Base-by-base conservation (phyloP, 2,113 vertebrate genomes). In the Poecile atricapillus region DNA sequence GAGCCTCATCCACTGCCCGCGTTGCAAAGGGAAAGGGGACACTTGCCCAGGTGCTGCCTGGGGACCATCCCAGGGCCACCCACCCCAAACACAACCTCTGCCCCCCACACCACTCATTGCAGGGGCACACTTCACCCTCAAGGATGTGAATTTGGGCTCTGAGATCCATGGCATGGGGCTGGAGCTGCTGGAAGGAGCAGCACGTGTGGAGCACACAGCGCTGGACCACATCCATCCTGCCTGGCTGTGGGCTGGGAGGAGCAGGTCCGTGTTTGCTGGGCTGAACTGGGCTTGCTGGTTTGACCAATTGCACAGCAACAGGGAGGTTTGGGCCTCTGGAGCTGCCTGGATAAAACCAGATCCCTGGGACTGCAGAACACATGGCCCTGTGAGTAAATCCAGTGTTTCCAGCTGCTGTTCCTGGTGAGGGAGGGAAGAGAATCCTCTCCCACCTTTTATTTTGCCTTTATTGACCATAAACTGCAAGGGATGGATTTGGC, bases 171-270 rank as follows among this genome's bases (percentile, higher is more conserved):
- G 2, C 0, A 0, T 5, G 13, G 7, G 27, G 63, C 44, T 0
- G 0, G 27, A 35, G 59, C 11, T 62, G 52, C 58, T 62, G 3
- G 3, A 23, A 52, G 43, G 37, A 62, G 50, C 41, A 46, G 33
- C 23, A 15, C 0, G 0, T 24, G 41, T 21, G 65, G 33, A 46
- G 73, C 64, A 39, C 73, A 9, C 1, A 6, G 50, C 0, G 0
- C 41, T 41, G 82, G n/a, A 41, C 24, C 30, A 41, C 49, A 49
- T 13, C 73, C 43, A 10, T 43, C 62, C 39, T 24, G 39, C 58
- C 74, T 39, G 30, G 43, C n/a, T 55, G 39, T 14, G 46, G 49
- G 52, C 21, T 62, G 70, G 50, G 21, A 70, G 62, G 11, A 82
- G 33, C 12, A 44, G 33, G 17, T 55, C 33, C n/a, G 6, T 3